Evolutionary conservation across 2,113 vertebrate species (phyloP), one percentile per base, ranked within the genome.

Genomic region (Pomatostomus ruficeps): DNA sequence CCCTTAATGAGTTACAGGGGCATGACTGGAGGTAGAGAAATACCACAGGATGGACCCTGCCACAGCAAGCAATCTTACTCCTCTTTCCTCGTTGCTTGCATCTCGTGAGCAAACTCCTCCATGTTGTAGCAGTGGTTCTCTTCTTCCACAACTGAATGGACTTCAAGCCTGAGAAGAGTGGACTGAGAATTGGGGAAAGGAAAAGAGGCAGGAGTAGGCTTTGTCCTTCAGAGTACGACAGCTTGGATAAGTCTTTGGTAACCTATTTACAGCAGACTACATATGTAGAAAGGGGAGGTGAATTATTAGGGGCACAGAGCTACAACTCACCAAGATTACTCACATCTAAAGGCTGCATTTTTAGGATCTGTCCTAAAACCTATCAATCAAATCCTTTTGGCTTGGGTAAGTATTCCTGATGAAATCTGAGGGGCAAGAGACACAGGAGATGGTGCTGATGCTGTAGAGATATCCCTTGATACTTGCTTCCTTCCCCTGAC

Each of bases 121-220:
- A 4, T 1, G 10, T 33, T 31, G 15, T 14, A 26, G 25, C 8
- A 10, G 58, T 0, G 1, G 19, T 20, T 67, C 14, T 51, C 43
- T 31, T 54, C 19, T 66, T 45, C 71, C 58, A 43, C n/a, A 19
- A 6, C 52, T 59, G 40, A 8, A 6, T 2, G 9, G 33, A 18
- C 52, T 71, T 85, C 29, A 49, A 51, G 23, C 40, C 43, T 38
- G 13, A 74, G 66, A 7, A 54, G 18, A 11, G 8, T 22, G 14
- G 42, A 12, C 22, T 88, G 75, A 46, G n/a, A 65, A 67, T 0
- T 6, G 9, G 7, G 55, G 31, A 81, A 68, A 31, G 14, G 31
- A 74, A 57, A 65, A 73, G 54, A 46, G n/a, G 28, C 6, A 68
- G 42, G 14, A 4, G 9, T 11, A 40, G n/a, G 54, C 20, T 84